Evolutionary conservation across 2,797 vertebrate species (phyloP).

Genomic region (Corythornis leucogaster): DNA sequence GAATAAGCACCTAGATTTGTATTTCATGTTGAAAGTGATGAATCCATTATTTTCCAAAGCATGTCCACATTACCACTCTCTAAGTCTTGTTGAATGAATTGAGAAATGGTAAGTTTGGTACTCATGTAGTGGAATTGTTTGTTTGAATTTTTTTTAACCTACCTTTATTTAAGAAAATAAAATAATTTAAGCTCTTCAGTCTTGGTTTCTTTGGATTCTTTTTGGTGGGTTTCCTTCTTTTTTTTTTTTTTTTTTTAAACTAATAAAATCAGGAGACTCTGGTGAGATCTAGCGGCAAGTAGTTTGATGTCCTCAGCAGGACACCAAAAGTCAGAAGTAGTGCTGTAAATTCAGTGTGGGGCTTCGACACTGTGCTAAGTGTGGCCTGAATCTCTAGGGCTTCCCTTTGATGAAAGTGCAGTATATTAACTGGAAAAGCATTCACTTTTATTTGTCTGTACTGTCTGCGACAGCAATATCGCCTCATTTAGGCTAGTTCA

Average conservation of each 20-base stretch:
- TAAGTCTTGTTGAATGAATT: not conserved
- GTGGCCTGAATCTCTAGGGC: constrained; percentile 78
- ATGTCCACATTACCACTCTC: not conserved
- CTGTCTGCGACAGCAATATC: constrained; percentile 82
- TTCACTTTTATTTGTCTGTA: constrained; percentile 86
- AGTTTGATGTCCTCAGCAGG: constrained; percentile 86
- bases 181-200: constrained; percentile 1
- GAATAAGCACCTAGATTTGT: not conserved
- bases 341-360: constrained; percentile 87
- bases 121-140: not conserved
- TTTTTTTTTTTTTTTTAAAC: not conserved
- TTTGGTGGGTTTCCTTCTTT: not conserved
- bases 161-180: constrained; percentile 36
- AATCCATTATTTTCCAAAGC: not conserved
- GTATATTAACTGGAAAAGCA: constrained; percentile 85
- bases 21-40: not conserved
- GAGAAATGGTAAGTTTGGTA: not conserved
- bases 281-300: constrained; percentile 81
- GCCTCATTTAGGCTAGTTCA: constrained; percentile 78
- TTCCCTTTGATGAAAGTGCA: constrained; percentile 86
- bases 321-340: constrained; percentile 84
- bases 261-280: constrained; percentile 84
- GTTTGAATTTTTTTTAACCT: not conserved
- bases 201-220: not conserved
- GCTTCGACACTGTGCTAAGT: constrained; percentile 81